Conservation (phyloP, 2,797 vertebrate genomes). For the Crypturellus tataupa region DNA sequence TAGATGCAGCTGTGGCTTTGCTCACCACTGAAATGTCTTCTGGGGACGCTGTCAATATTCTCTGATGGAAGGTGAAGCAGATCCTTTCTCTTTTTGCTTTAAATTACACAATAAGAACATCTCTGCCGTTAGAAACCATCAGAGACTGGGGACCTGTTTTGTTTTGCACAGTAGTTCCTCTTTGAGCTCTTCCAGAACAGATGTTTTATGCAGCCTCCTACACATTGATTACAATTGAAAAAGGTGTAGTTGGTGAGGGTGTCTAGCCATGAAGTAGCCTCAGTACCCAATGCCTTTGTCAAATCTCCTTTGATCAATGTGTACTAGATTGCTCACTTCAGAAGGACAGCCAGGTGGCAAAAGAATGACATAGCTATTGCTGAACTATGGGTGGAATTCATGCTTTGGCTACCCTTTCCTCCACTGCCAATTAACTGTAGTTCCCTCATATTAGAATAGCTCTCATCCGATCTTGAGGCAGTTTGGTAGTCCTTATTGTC, state of each 20-base stretch:
- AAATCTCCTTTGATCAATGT: background rate
- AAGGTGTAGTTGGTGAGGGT: background rate
- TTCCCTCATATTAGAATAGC: background rate
- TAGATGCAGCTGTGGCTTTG: background rate
- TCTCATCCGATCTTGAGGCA: background rate
- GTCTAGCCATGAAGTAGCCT: background rate
- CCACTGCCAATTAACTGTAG: background rate
- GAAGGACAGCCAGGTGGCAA: constrained; percentile 7
- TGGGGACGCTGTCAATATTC: background rate
- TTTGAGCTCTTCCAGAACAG: background rate
- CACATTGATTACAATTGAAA: background rate
- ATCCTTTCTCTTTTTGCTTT: background rate
- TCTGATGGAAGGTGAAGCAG: background rate
- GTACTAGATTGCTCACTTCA: background rate
- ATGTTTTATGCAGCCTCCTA: background rate
- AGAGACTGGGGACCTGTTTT: background rate
- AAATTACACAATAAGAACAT: background rate
- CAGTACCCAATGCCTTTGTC: background rate
- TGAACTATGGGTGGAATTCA: background rate
- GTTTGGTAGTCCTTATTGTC: background rate
- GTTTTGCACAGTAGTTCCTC: background rate
- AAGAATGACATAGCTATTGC: background rate
- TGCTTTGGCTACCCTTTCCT: background rate
- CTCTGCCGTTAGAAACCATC: background rate
- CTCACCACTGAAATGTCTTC: background rate